These are phyloP conservation scores for Chymomyza amoena DNA, from an alignment of 2,888 invertebrate genomes.

Conservation along the genomic window DNA sequence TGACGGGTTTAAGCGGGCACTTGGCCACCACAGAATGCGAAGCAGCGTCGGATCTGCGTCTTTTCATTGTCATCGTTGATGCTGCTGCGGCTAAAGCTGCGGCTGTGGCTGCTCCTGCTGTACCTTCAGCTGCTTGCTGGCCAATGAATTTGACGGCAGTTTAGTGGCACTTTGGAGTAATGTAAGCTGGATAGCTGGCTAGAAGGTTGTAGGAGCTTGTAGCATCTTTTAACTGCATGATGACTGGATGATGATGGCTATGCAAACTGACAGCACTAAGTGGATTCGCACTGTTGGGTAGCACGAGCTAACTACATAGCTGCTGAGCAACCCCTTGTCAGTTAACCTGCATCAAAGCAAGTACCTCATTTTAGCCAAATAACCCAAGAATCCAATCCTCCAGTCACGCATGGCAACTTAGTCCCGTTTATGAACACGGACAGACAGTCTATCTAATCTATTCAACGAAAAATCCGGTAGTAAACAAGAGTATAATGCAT, in stretches of 20 bases:
- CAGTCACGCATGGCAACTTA: constrained; percentile 35
- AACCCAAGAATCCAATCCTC: not conserved
- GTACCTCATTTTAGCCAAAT: not conserved
- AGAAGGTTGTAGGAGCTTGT: constrained; percentile 4
- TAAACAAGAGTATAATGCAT: constrained; percentile 41
- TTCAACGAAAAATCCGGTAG: constrained; percentile 52
- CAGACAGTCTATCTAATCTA: constrained; percentile 51
- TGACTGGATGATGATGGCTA: constrained; percentile 37
- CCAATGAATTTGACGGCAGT: constrained; percentile 76
- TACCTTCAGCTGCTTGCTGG: constrained; percentile 49
- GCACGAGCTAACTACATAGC: not conserved
- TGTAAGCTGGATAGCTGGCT: constrained; percentile 1
- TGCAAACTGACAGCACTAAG: constrained; percentile 48
- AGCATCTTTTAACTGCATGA: constrained; percentile 62
- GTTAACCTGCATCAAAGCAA: not conserved
- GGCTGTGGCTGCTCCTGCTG: constrained; percentile 33
- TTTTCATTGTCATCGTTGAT: constrained; percentile 45
- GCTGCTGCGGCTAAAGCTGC: not conserved
- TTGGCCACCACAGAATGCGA: constrained; percentile 54
- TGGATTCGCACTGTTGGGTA: not conserved
- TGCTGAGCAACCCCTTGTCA: not conserved
- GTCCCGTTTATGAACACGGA: constrained; percentile 46
- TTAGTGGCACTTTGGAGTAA: constrained; percentile 49
- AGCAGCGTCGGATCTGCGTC: constrained; percentile 25
- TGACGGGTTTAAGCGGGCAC: constrained; percentile 69